Conservation (phyloP, 2,113 vertebrate genomes). For the Aldabrachelys gigantea region DNA sequence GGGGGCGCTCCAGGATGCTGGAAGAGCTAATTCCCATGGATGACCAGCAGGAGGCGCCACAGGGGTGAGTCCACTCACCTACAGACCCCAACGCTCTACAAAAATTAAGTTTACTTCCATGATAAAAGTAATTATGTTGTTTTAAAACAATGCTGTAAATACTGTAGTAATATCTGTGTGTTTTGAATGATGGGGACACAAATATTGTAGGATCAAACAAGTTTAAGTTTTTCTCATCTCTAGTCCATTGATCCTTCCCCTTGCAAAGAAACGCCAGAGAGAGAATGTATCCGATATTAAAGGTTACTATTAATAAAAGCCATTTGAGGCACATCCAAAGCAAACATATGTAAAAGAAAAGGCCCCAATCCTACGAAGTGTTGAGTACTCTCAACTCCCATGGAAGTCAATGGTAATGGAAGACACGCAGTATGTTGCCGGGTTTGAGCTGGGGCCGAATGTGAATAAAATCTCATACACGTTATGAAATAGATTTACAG, state of each 20-base stretch:
- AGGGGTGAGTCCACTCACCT: too few species aligned
- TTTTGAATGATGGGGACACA: not conserved
- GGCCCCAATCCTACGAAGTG: not conserved
- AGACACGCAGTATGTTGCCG: not conserved
- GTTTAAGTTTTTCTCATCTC: not conserved
- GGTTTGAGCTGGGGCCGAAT: not conserved
- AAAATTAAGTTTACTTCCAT: not conserved
- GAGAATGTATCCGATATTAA: accelerated
- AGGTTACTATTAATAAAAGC: not conserved
- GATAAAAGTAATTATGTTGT: not conserved
- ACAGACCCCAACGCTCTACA: not conserved
- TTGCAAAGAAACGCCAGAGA: not conserved
- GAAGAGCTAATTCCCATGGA: too few species aligned
- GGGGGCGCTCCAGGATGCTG: too few species aligned
- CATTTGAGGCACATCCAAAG: not conserved
- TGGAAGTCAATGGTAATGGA: not conserved
- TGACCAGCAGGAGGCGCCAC: too few species aligned
- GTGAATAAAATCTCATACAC: not conserved
- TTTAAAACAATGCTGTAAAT: not conserved
- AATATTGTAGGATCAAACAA: not conserved
- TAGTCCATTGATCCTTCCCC: not conserved
- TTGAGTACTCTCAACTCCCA: not conserved
- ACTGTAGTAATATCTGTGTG: not conserved
- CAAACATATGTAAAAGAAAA: not conserved
- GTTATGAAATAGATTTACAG: not conserved